Evolutionary conservation across 2,797 vertebrate genomes (phyloP).

Genomic region (Cygnus olor): DNA sequence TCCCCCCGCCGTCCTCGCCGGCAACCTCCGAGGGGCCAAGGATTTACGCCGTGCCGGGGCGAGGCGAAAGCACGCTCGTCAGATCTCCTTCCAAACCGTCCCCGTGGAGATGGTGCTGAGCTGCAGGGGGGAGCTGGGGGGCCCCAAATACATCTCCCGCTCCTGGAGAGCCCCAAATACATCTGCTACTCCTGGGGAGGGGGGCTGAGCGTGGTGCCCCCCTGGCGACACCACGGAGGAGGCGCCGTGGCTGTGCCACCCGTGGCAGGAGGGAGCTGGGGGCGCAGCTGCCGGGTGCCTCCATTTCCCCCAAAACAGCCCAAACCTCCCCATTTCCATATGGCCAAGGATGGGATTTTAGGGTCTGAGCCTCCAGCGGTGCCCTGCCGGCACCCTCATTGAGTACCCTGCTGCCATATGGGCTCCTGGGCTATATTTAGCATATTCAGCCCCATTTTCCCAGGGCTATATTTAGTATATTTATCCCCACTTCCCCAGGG

Average conservation of each 20-base stretch:
- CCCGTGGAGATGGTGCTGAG: neutral
- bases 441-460: no score
- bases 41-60: neutral
- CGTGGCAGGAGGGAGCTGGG: no score
- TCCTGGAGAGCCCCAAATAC: neutral
- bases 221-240: no score
- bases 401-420: neutral
- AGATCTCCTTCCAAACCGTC: neutral
- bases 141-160: neutral
- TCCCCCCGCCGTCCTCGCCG: neutral
- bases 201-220: neutral
- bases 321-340: neutral
- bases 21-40: neutral
- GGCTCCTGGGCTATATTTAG: no score
- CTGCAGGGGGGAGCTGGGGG: neutral
- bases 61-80: neutral
- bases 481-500: no score
- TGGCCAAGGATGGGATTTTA: accelerated
- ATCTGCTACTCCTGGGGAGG: neutral
- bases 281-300: neutral
- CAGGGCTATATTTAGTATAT: no score
- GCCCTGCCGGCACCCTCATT: neutral
- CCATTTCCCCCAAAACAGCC: neutral
- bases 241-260: no score
- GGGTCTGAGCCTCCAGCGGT: accelerated